Evolutionary conservation across 2,888 invertebrate genomes (phyloP), one percentile per base, ranked within the genome.

Genomic region (Drosophila antonietae): DNA sequence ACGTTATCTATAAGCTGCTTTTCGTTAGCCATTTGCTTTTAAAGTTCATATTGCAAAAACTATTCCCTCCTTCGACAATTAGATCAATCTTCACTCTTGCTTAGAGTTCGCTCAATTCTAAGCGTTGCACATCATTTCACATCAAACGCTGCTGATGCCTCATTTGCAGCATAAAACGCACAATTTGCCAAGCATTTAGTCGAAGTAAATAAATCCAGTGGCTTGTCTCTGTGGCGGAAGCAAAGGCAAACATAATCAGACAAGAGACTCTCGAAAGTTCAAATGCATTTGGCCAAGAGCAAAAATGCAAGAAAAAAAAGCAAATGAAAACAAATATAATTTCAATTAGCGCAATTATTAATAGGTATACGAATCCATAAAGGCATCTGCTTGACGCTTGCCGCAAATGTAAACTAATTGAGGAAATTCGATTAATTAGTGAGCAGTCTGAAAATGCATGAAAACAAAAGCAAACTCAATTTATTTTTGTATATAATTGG

Each of bases 161-260:
- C 84, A 84, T 89, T 89, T 73, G 67, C 71, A 73, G 74, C 84
- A 79, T 87, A 75, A 89, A 89, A 87, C 76, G 89, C 88, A 75
- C 81, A 75, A 87, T 87, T 84, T 81, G 71, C 70, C 47, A 9
- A 61, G 73, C 69, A 61, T 79, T 87, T 87, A 71, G 72, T 46
- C 59, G 59, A 74, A 67, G 28, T 65, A 82, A 82, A 72, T 58
- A 72, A 73, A 79, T 73, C 58, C 72, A 68, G 52, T 52, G 68
- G 46, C 33, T 31, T 14, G 43, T 52, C 58, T 57, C 49, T 51
- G 44, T 46, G 18, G 59, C 74, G 73, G 68, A 75, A 72, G 69
- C 63, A 23, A 68, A 68, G 65, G 61, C 64, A 77, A 75, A 57
- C 65, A 83, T 81, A 80, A 80, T 77, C 68, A 74, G 57, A 57